Conservation (phyloP, 1,140 invertebrate genomes). For the Magallana ariakensis region DNA sequence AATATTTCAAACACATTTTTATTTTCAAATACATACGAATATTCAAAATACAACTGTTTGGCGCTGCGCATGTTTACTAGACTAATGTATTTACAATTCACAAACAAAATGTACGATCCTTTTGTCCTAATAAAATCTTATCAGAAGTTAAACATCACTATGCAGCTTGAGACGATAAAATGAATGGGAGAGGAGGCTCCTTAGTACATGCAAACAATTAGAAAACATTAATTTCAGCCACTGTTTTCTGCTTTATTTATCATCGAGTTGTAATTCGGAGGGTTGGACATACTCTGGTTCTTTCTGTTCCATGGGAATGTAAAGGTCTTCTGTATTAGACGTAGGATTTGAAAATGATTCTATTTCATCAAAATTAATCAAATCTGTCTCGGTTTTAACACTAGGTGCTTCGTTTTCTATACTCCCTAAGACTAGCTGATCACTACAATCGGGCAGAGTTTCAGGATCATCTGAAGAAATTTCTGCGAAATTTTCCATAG, state of each 20-base stretch:
- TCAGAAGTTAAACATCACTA: too few species aligned
- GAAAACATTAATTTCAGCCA: too few species aligned
- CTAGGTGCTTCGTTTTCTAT: neutral
- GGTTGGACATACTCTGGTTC: neutral
- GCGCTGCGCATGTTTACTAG: too few species aligned
- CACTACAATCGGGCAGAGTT: too few species aligned
- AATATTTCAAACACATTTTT: neutral
- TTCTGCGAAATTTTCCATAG: conserved; percentile 19
- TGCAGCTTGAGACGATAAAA: too few species aligned
- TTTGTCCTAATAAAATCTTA: too few species aligned
- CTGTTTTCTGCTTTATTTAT: neutral
- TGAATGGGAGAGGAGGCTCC: too few species aligned
- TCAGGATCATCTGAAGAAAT: neutral
- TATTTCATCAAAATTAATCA: conserved; percentile 7
- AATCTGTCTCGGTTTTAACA: neutral
- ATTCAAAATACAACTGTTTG: too few species aligned
- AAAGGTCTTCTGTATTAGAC: neutral
- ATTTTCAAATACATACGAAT: neutral
- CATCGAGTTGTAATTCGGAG: neutral
- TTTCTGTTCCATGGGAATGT: neutral
- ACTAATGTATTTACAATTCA: too few species aligned
- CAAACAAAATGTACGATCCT: too few species aligned
- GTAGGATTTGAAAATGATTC: neutral
- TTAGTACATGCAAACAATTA: too few species aligned
- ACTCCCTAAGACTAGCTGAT: neutral